Evolutionary conservation across 2,888 invertebrate genomes (phyloP).

Genomic region (Unio delphinus): DNA sequence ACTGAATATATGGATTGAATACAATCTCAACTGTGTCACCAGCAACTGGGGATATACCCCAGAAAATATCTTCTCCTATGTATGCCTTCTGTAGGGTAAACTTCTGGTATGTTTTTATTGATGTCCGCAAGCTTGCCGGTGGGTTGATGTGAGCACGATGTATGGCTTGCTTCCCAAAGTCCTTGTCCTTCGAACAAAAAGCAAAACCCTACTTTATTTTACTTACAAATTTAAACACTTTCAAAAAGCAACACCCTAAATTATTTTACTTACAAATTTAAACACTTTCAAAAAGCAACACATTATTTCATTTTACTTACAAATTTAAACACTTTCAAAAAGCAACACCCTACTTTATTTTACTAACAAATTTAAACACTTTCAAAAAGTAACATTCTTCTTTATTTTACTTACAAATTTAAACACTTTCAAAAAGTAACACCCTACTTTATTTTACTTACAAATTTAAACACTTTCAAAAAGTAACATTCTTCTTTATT

Average conservation of each 20-base stretch:
- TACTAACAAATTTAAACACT: neutral
- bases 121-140: slow-evolving; percentile 76
- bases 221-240: neutral
- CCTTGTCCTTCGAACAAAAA: slow-evolving; percentile 80
- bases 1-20: slow-evolving; percentile 81
- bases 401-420: neutral
- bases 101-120: slow-evolving; percentile 85
- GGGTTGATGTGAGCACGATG: slow-evolving; percentile 74
- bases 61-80: slow-evolving; percentile 89
- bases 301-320: neutral
- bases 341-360: neutral
- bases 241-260: neutral
- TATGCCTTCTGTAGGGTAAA: slow-evolving; percentile 87
- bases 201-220: neutral
- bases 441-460: too few relatives aligned
- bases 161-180: slow-evolving; percentile 85
- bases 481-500: too few relatives aligned
- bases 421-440: too few relatives aligned
- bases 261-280: neutral
- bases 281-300: too few relatives aligned
- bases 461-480: too few relatives aligned
- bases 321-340: neutral
- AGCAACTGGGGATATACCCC: slow-evolving; percentile 88
- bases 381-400: neutral
- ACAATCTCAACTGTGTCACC: slow-evolving; percentile 87